These are phyloP conservation scores for Accipiter virgatus DNA, from an alignment of 2,113 vertebrate species.

Conservation along the genomic window DNA sequence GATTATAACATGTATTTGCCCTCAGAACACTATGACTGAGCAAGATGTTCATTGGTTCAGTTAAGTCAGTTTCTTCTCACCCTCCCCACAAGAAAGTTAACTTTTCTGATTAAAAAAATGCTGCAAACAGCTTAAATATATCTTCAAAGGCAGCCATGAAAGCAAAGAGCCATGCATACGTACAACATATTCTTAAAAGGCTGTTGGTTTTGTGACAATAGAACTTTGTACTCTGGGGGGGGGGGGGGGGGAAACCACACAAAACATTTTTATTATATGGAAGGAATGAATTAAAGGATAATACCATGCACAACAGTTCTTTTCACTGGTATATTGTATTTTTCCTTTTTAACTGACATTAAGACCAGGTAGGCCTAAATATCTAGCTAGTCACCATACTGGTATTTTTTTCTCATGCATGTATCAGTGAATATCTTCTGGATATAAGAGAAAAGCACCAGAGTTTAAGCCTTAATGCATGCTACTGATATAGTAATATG, in stretches of 20 bases:
- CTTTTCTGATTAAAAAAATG: not conserved
- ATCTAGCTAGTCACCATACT: not conserved
- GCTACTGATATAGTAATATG: not conserved
- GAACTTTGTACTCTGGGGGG: not conserved
- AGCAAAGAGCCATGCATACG: not conserved
- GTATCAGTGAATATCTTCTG: not conserved
- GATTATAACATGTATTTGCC: not conserved
- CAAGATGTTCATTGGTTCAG: not conserved
- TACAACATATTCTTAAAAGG: not conserved
- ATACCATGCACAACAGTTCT: not conserved
- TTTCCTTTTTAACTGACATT: not conserved
- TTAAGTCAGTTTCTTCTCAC: not conserved
- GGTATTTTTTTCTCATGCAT: rapidly evolving
- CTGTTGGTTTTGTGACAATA: not conserved
- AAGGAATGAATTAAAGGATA: not conserved
- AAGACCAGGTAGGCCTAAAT: not conserved
- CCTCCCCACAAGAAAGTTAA: not conserved
- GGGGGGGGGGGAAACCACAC: not conserved
- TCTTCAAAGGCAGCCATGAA: not conserved
- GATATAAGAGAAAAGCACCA: not conserved
- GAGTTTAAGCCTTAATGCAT: not conserved
- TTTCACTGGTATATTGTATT: not conserved
- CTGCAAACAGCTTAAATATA: not conserved
- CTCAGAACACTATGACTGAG: not conserved
- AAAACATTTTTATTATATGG: not conserved